Conservation (phyloP, 2,888 invertebrate species). For the Cetonia aurata region DNA sequence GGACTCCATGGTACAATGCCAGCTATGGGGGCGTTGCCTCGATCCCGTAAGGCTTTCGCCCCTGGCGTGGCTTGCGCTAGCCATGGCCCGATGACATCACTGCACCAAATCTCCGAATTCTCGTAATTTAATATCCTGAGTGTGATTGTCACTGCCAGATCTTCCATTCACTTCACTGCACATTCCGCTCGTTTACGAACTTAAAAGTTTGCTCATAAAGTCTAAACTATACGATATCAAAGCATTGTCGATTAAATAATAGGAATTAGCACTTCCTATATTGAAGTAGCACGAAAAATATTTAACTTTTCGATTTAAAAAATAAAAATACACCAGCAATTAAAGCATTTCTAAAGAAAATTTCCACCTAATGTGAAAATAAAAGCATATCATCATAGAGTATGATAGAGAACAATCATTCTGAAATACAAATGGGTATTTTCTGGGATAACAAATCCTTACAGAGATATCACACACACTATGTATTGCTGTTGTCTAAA, state of each 20-base stretch:
- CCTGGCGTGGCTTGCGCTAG: conserved; percentile 50
- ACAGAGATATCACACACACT: too few species aligned
- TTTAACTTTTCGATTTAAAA: too few species aligned
- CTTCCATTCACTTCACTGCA: conserved; percentile 34
- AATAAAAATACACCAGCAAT: too few species aligned
- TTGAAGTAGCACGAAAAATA: too few species aligned
- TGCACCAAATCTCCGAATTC: conserved; percentile 49
- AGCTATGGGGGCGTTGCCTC: conserved; percentile 63
- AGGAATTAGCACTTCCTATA: too few species aligned
- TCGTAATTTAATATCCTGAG: conserved; percentile 35
- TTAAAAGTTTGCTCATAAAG: conserved; percentile 20
- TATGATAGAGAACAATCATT: too few species aligned
- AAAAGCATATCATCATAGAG: too few species aligned
- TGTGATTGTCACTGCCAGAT: conserved; percentile 33
- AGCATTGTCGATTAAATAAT: background rate
- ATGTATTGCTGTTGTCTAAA: too few species aligned
- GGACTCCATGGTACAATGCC: conserved; percentile 62
- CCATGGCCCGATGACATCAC: conserved; percentile 49
- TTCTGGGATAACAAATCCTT: too few species aligned
- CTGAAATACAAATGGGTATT: too few species aligned
- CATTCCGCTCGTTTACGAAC: conserved; percentile 16
- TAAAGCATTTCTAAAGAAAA: too few species aligned
- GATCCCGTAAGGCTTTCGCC: conserved; percentile 55
- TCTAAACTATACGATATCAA: conserved; percentile 1
- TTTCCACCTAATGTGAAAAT: too few species aligned